Conservation (phyloP, 2,797 vertebrate genomes). For the Hirundo rustica region DNA sequence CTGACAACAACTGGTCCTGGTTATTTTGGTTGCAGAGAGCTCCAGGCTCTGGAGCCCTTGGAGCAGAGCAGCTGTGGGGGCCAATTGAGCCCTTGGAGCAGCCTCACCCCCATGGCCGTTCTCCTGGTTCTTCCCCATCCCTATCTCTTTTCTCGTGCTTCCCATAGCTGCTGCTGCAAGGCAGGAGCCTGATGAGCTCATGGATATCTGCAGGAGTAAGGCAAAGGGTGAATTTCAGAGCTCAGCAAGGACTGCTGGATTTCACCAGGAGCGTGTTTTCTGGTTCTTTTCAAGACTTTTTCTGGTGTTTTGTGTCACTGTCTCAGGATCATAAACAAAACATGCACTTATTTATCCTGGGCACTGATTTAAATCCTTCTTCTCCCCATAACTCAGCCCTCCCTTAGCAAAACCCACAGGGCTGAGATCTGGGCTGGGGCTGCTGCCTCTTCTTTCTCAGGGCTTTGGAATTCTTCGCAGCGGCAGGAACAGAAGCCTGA, state of each 20-base stretch:
- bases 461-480: neutral
- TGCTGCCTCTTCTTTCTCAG: neutral
- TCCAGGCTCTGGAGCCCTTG: neutral
- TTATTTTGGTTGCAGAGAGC: neutral
- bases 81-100: fast-evolving
- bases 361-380: neutral
- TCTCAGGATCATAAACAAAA: neutral
- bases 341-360: neutral
- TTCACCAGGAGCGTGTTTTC: neutral
- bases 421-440: neutral
- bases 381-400: neutral
- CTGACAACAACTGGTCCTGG: neutral
- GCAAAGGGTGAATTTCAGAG: neutral
- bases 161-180: neutral
- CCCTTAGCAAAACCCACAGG: neutral
- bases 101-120: neutral
- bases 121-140: neutral
- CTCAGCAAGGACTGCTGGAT: neutral
- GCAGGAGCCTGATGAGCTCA: neutral
- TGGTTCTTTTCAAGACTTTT: neutral
- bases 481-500: neutral
- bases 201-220: neutral
- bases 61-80: neutral
- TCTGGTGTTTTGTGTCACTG: neutral
- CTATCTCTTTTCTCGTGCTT: fast-evolving